Evolutionary conservation across 2,113 vertebrate species (phyloP).

Genomic region (Choloepus hoffmanni): DNA sequence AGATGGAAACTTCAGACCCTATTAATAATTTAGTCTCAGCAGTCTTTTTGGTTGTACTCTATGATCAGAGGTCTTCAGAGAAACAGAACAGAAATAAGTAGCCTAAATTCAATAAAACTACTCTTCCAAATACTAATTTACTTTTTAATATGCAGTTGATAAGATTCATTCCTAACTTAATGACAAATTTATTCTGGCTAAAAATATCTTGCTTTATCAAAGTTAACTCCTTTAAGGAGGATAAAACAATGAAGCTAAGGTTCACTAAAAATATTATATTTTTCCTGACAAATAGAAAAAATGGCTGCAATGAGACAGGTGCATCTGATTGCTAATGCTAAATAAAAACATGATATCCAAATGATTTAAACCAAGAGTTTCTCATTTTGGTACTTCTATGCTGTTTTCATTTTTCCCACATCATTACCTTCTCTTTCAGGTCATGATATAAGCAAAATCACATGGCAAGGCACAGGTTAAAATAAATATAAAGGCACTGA

Average conservation of each 20-base stretch:
- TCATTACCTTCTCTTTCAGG: background rate
- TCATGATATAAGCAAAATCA: background rate
- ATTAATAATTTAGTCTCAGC: background rate
- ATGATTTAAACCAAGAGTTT: background rate
- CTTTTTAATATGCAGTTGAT: background rate
- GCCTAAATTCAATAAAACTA: background rate
- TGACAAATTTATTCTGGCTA: background rate
- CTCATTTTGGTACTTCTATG: background rate
- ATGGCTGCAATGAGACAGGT: background rate
- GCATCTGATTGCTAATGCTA: background rate
- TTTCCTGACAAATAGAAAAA: background rate
- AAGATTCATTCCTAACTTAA: background rate
- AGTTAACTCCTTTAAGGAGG: background rate
- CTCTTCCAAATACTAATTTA: background rate
- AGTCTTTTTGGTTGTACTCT: background rate
- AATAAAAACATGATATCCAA: background rate
- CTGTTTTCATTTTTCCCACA: background rate
- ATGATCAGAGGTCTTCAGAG: background rate
- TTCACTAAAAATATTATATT: background rate
- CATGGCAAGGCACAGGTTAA: background rate
- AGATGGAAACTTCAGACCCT: constrained; percentile 10
- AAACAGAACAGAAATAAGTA: background rate
- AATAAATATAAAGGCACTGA: background rate
- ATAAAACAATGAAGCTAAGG: background rate
- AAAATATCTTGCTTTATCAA: background rate